These are phyloP conservation scores for Athalia cordata DNA, from an alignment of 2,888 invertebrate genomes.

Conservation along the genomic window DNA sequence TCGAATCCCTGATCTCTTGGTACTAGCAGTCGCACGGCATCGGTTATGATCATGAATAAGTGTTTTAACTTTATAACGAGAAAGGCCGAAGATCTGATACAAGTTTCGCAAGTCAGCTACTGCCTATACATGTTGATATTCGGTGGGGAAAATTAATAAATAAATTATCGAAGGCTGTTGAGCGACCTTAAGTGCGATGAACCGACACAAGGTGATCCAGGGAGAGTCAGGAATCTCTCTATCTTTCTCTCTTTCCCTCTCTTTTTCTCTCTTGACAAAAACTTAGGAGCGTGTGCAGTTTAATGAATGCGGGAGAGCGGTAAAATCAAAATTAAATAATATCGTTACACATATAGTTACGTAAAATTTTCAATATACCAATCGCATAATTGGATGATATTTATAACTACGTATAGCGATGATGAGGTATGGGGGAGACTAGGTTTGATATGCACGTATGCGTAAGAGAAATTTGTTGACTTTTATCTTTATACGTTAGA, in stretches of 20 bases:
- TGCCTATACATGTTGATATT: not conserved
- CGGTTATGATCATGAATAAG: not conserved
- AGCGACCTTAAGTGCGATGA: conserved; percentile 55
- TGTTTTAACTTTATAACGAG: conserved; percentile 20
- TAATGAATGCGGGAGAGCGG: conserved; percentile 26
- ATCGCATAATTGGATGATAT: conserved; percentile 37
- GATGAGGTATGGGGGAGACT: not conserved
- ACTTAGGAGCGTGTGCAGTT: not conserved
- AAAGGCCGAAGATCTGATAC: conserved; percentile 13
- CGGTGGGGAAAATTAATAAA: conserved; percentile 36
- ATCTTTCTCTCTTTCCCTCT: not conserved
- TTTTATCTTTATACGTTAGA: conserved; percentile 13
- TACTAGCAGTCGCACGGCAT: too few relatives aligned
- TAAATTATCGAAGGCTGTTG: conserved; percentile 53
- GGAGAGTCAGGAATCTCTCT: not conserved
- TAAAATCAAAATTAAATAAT: not conserved
- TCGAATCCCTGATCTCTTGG: not conserved
- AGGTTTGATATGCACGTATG: not conserved
- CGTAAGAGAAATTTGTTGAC: conserved; percentile 38
- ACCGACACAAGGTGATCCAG: conserved; percentile 45
- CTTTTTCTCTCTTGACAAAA: conserved; percentile 11
- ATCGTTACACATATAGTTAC: not conserved
- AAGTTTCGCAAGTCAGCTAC: conserved; percentile 26
- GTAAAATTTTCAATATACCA: conserved; percentile 13
- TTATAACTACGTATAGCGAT: not conserved